Evolutionary conservation across 2,888 invertebrate genomes (phyloP).

Genomic region (Galeruca laticollis): DNA sequence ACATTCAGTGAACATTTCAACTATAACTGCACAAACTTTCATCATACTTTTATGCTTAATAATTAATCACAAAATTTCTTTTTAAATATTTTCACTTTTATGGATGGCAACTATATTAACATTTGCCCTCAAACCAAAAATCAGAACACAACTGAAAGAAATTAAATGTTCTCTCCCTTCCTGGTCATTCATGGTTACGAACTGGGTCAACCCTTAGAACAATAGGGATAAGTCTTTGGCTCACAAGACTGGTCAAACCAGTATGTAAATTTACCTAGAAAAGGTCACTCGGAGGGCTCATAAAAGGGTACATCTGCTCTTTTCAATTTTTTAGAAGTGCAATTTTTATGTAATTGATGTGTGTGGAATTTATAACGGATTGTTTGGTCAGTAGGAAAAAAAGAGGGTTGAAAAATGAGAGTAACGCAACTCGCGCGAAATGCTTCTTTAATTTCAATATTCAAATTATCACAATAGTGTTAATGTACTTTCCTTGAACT

Average conservation of each 20-base stretch:
- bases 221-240: constrained; percentile 53
- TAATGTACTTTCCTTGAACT: no score
- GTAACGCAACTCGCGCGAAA: not conserved
- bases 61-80: no score
- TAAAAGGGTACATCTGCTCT: constrained; percentile 46
- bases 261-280: constrained; percentile 59
- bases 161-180: constrained; percentile 27
- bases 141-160: constrained; percentile 26
- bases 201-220: constrained; percentile 54
- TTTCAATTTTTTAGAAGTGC: constrained; percentile 28
- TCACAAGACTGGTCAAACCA: constrained; percentile 60
- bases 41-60: no score
- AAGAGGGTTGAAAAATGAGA: constrained; percentile 18
- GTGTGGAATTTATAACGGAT: constrained; percentile 29
- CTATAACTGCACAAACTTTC: no score
- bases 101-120: not conserved
- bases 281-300: constrained; percentile 51
- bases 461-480: not conserved
- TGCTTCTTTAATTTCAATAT: no score
- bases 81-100: not conserved
- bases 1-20: no score
- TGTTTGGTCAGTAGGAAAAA: constrained; percentile 37
- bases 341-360: constrained; percentile 32
- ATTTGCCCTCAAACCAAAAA: constrained; percentile 14
- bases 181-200: constrained; percentile 46